phyloP scores from a whole-genome alignment of 2,797 vertebrate genomes.

The Novumbra hubbsi region DNA sequence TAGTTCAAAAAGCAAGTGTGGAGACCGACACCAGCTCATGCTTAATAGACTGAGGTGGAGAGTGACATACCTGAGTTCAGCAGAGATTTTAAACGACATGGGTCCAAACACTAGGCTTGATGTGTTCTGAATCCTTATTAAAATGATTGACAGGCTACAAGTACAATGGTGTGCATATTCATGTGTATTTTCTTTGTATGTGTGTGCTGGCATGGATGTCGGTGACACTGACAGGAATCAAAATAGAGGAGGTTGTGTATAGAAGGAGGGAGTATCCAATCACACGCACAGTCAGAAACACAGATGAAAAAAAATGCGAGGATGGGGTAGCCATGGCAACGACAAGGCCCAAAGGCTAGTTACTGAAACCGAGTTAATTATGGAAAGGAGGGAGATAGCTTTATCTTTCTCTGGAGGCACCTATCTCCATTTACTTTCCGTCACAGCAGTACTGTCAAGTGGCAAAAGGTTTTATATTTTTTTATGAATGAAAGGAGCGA shows the following conservation, averaged over 20 bases:
- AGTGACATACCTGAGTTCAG: conserved; percentile 16
- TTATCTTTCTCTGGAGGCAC: conserved; percentile 38
- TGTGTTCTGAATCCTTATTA: conserved; percentile 24
- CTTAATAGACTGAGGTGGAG: background rate
- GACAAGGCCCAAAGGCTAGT: conserved; percentile 48
- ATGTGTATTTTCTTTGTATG: conserved; percentile 25
- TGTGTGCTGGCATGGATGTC: background rate
- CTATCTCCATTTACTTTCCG: background rate
- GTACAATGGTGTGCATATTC: conserved; percentile 19
- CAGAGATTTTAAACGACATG: conserved; percentile 4
- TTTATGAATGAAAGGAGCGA: background rate
- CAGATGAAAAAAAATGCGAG: conserved; percentile 35
- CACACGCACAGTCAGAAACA: conserved; percentile 33
- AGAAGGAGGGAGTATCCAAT: conserved; percentile 30
- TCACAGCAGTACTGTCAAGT: background rate
- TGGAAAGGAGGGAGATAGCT: conserved; percentile 38
- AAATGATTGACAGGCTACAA: conserved; percentile 16
- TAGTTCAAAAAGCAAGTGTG: conserved; percentile 18
- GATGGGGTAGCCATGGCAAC: conserved; percentile 50
- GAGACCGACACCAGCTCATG: background rate
- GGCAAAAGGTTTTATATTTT: background rate
- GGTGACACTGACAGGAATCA: background rate
- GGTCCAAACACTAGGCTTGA: conserved; percentile 16
- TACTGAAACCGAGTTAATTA: conserved; percentile 54
- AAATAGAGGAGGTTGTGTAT: conserved; percentile 8